Base-by-base conservation (phyloP, 2,113 vertebrate species). In the Polypterus bichir region DNA sequence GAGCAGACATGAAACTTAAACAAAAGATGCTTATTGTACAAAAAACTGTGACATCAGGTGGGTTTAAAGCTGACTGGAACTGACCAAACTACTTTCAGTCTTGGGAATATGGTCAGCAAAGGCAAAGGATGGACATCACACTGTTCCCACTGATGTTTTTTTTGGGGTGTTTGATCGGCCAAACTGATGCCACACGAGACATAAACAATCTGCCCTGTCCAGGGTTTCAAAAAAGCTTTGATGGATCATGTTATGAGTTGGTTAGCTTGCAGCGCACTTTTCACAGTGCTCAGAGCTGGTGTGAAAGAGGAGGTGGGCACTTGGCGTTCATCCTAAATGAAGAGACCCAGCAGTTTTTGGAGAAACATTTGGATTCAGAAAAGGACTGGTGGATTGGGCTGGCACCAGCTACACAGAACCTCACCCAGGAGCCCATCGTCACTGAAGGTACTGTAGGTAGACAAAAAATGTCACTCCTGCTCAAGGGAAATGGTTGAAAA, bases 331-430 rank as follows among this genome's bases (percentile, higher is more conserved):
- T 97, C 65, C 77, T 74, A n/a, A 88, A 89, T 3, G 81, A 92
- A 60, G 88, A 86, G 68, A 93, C 71, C 0, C 94, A 97, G 69
- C 75, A 79, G 64, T 94, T 98, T 73, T 79, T 98, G 51, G 83
- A 90, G 76, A 83, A 75, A 58, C 82, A 93, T 66, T 75, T 95
- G 67, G 69, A 83, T 1, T 75, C 81, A 0, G 84, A 86, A 64
- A 81, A 73, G 60, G 83, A 92, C 73, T 94, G 92, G 91, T 98
- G 94, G 92, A 83, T 94, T 1, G 94, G 94, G n/a, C 69, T 96
- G 64, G 83, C 71, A 46, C 80, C 83, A 5, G 76, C 79, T 9
- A 76, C 78, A 58, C 70, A 73, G 57, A 89, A 89, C 78, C 77
- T 88, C 55, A 88, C 82, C 2, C 57, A 86, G 64, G 78, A 83